These are phyloP conservation scores for Eolophus roseicapilla DNA, from an alignment of 2,113 vertebrate species.

Conservation along the genomic window DNA sequence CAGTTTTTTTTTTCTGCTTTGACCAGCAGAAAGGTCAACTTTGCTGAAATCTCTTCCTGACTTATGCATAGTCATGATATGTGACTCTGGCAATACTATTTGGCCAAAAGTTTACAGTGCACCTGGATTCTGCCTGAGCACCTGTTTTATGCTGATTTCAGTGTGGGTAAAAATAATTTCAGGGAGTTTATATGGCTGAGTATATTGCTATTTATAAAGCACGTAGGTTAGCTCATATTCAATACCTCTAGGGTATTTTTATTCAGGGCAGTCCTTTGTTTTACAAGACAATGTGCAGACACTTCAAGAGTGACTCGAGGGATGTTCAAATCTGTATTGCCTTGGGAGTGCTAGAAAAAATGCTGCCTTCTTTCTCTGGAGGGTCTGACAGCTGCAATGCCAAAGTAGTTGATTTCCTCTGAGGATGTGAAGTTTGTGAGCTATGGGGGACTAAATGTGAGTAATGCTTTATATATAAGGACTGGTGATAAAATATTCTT, in stretches of 20 bases:
- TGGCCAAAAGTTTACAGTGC: neutral
- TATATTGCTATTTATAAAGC: neutral
- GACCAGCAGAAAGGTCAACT: neutral
- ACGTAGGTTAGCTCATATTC: neutral
- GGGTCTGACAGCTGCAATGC: neutral
- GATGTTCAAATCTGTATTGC: neutral
- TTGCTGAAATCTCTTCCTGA: neutral
- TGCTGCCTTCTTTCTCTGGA: neutral
- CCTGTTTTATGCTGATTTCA: neutral
- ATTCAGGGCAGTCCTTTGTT: neutral
- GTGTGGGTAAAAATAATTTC: neutral
- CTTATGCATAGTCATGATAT: neutral
- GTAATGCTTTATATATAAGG: neutral
- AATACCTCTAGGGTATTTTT: neutral
- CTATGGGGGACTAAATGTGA: neutral
- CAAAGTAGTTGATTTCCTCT: neutral
- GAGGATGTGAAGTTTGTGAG: neutral
- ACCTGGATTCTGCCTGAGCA: conserved; percentile 9
- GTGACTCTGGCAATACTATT: neutral
- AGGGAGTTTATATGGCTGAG: neutral
- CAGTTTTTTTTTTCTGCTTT: neutral
- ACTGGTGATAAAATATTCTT: neutral
- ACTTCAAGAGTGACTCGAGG: neutral
- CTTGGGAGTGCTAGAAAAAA: neutral
- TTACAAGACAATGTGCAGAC: neutral